Conservation (phyloP, 23 tunicate genomes). For the Trididemnum nubilum region DNA sequence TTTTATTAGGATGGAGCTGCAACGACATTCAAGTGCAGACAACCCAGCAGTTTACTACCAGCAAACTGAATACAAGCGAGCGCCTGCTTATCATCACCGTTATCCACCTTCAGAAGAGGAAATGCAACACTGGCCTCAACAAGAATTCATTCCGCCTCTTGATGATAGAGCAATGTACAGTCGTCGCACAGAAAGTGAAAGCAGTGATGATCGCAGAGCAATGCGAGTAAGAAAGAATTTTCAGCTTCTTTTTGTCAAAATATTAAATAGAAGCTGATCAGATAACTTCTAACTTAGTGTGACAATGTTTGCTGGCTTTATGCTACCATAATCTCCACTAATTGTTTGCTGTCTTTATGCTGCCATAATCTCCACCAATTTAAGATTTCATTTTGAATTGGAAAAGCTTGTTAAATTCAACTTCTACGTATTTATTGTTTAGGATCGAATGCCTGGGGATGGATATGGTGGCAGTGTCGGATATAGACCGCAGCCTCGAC, state of each 20-base stretch:
- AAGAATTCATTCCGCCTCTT: background rate
- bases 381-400: background rate
- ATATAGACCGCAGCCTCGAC: constrained; percentile 42
- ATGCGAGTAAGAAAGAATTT: constrained; percentile 28
- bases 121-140: background rate
- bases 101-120: constrained; percentile 22
- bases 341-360: too few species aligned
- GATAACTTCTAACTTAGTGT: too few species aligned
- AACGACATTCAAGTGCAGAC: background rate
- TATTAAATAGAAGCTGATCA: too few species aligned
- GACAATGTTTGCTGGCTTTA: too few species aligned
- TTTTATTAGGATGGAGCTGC: constrained; percentile 31
- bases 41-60: background rate
- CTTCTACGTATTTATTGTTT: background rate
- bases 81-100: background rate
- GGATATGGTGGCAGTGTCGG: constrained; percentile 44
- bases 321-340: too few species aligned
- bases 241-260: too few species aligned
- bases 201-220: constrained; percentile 62
- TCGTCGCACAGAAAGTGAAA: constrained; percentile 66
- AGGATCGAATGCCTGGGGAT: constrained; percentile 63
- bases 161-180: constrained; percentile 6
- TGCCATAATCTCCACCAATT: too few species aligned
- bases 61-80: background rate
- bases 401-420: background rate